phyloP scores from a whole-genome alignment of 2,888 invertebrate genomes.

The Drosophila cracens region DNA sequence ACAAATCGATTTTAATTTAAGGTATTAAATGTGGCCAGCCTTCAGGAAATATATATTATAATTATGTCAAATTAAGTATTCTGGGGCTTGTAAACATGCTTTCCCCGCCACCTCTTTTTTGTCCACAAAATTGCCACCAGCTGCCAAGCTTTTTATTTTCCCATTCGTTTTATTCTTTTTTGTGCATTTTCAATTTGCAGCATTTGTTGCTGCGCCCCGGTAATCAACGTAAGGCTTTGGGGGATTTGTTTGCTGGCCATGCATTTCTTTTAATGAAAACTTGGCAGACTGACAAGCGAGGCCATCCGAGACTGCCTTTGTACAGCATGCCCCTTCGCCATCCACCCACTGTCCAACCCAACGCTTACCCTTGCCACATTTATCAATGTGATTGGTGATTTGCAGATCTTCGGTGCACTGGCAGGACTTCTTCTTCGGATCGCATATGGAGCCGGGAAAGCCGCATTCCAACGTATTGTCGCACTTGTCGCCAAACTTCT shows the following conservation, averaged over 20 bases:
- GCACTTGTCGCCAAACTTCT: constrained; percentile 92
- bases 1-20: constrained; percentile 65
- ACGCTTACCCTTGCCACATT: constrained; percentile 91
- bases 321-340: not conserved
- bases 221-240: constrained; percentile 61
- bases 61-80: constrained; percentile 65
- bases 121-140: constrained; percentile 9
- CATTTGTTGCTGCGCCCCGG: constrained; percentile 39
- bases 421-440: constrained; percentile 89
- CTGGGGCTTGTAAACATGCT: not conserved
- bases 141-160: constrained; percentile 51
- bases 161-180: constrained; percentile 7
- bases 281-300: constrained; percentile 70
- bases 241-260: constrained; percentile 65
- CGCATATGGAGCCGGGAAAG: constrained; percentile 91
- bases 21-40: constrained; percentile 20
- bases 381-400: constrained; percentile 93
- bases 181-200: constrained; percentile 58
- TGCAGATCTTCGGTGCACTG: constrained; percentile 90
- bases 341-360: not conserved
- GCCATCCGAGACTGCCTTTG: not conserved
- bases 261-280: constrained; percentile 74
- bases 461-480: constrained; percentile 90
- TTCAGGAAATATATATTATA: constrained; percentile 45
- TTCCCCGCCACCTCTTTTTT: not conserved